Base-by-base conservation (phyloP, 2,888 invertebrate species). In the Periphyllus acericola region DNA sequence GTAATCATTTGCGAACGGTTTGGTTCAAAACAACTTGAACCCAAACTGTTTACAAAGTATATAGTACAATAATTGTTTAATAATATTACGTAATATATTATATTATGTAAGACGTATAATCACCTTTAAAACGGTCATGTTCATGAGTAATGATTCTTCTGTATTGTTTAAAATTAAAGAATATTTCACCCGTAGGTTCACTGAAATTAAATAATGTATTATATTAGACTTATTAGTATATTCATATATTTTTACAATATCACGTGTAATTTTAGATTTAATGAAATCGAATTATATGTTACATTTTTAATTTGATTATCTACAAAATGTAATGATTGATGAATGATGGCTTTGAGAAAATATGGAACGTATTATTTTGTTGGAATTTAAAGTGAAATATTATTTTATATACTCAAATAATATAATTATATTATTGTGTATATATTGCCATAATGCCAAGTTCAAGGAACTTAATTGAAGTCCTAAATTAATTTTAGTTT, bases 401-500 rank as follows among this genome's bases (percentile, higher is more conserved):
- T 81, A 68, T 46, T 17, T 79, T 34, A 80, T 36, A 36, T 36
- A 36, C 11, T 46, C 14, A 46, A 14, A 29, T 76, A 60, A 83
- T n/a, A 40, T 80, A 40, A 66, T 80, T 71, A 76, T 76, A n/a
- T 76, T n/a, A 32, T 34, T 34, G n/a, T n/a, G n/a, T n/a, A n/a
- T n/a, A n/a, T n/a, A 68, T 68, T 46, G 32, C 21, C 2, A 60
- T 46, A 40, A 76, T 46, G 25, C 29, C 2, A 60, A 68, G 32
- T 84, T 84, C 32, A 68, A 84, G 40, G 46, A 21, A 66, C 66
- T 46, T 29, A 60, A 75, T 60, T 83, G 52, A 74, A 32, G 34
- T 83, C 55, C 55, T 75, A 76, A 68, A 76, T 76, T 66, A 52
- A 84, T 52, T 80, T 76, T 46, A 75, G 76, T 76, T 66, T 32